These are phyloP conservation scores for Trachelus iudaicus DNA, from an alignment of 2,888 invertebrate genomes.

Conservation along the genomic window DNA sequence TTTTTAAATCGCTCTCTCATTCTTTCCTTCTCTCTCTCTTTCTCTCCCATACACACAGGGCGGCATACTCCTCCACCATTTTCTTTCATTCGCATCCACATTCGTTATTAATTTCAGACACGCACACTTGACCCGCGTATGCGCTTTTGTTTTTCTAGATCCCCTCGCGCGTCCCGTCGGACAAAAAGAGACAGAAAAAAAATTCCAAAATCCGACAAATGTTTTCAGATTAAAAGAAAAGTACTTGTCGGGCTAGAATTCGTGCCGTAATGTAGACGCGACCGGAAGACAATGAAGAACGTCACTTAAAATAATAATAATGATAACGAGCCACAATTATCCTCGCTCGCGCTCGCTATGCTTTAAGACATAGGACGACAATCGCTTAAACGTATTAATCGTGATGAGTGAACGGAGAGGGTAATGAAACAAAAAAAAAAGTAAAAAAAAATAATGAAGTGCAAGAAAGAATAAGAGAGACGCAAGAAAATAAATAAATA, in stretches of 20 bases:
- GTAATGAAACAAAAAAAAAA: background rate
- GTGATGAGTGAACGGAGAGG: background rate
- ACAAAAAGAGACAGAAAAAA: background rate
- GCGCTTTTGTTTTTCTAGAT: background rate
- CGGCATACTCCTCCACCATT: background rate
- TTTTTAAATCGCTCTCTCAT: background rate
- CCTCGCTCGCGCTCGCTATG: background rate
- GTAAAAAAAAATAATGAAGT: background rate
- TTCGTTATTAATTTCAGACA: background rate
- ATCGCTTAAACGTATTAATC: background rate
- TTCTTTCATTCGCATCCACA: background rate
- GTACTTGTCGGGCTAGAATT: background rate
- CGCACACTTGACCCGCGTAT: background rate
- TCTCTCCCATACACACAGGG: background rate
- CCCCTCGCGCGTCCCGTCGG: background rate
- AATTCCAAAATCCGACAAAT: background rate
- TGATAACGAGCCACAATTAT: background rate
- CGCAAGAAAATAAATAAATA: slow-evolving; percentile 19
- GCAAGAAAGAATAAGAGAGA: background rate
- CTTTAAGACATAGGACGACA: background rate
- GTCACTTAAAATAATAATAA: background rate
- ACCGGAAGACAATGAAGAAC: background rate
- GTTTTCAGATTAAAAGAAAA: background rate
- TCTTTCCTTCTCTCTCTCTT: slow-evolving; percentile 11
- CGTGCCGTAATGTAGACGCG: background rate